Base-by-base conservation (phyloP, 2,113 vertebrate species). In the Hippoglossus stenolepis region DNA sequence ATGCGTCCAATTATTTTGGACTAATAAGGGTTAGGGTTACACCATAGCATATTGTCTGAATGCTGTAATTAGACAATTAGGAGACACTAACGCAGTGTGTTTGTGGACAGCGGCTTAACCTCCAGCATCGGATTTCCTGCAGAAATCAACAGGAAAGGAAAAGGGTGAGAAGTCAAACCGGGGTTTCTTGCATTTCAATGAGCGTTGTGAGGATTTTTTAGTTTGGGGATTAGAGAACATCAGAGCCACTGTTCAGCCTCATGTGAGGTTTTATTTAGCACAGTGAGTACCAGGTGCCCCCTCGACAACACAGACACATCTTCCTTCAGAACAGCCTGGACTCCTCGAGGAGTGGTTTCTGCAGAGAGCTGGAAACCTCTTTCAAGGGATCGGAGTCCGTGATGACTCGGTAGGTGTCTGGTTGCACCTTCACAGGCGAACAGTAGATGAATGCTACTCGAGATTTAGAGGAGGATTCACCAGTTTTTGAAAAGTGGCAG, bases 321-420 rank as follows among this genome's bases (percentile, higher is more conserved):
- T 71, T 68, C 57, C 57, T 28, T 43, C 40, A 80, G 79, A 85
- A 83, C 54, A 71, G 71, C 60, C 65, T 81, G 49, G 73, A 81
- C 80, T 88, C 65, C 83, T 77, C 70, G 71, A 80, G 68, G 45
- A 70, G 80, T 77, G 49, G 79, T 69, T 87, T 86, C 51, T 65
- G 80, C 71, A 83, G 68, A 80, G 40, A 63, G 49, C 68, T 81
- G 68, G 71, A 85, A 83, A 83, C 49, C 11, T 11, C 47, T 71
- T 60, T 86, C 49, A 83, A 72, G 57, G 62, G 54, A 77, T 43
- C 23, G 43, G 57, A 70, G 71, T 61, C 70, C 2, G 0, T 62
- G 76, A 81, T 79, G 65, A 85, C 47, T 81, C 75, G 38, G 68
- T 67, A 31, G 56, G 38, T 80, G 70, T 73, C 69, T 76, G 67